Evolutionary conservation across 2,797 vertebrate species (phyloP), one percentile per base, ranked within the genome.

Genomic region (Epinephelus malabaricus): DNA sequence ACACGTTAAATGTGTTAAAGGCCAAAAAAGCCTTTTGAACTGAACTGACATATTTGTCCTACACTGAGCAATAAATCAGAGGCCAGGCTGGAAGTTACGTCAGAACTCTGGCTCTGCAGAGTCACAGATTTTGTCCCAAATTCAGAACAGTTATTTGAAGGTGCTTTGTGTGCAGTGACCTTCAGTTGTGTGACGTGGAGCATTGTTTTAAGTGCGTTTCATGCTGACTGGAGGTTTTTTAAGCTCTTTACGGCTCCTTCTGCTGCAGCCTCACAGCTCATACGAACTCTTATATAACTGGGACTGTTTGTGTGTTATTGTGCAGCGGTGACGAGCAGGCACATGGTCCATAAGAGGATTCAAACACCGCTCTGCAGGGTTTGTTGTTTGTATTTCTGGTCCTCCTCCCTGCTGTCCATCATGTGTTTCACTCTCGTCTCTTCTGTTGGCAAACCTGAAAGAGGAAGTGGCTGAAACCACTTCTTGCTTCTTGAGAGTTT

Each of bases 341-440:
- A 78, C 73, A 50, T 76, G 85, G 27, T 60, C 68, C 25, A 0
- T 87, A 89, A 89, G 88, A 86, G 88, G 88, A 87, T 89, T 85
- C 56, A 54, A 76, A 30, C 65, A 5, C 18, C 0, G 9, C 54
- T 53, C 61, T 9, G 59, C 49, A 3, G 30, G 17, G 5, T 40
- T 23, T 58, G 47, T 56, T 50, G 11, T 40, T 21, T 1, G 21
- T 34, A 34, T 17, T 38, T 40, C 21, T n/a, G 25, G 34, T n/a
- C 30, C 6, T 23, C 14, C 53, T 23, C 23, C 53, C 61, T 13
- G 45, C 55, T 21, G n/a, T 76, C 69, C 43, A 6, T 78, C 78
- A 60, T 75, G 51, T 78, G 67, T 81, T 69, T 78, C 61, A 7
- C 63, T 63, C 38, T 43, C n/a, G 8, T 27, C 66, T 78, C 55